These are phyloP conservation scores for Drosophila emarginata DNA, from an alignment of 2,888 invertebrate genomes.

Conservation along the genomic window DNA sequence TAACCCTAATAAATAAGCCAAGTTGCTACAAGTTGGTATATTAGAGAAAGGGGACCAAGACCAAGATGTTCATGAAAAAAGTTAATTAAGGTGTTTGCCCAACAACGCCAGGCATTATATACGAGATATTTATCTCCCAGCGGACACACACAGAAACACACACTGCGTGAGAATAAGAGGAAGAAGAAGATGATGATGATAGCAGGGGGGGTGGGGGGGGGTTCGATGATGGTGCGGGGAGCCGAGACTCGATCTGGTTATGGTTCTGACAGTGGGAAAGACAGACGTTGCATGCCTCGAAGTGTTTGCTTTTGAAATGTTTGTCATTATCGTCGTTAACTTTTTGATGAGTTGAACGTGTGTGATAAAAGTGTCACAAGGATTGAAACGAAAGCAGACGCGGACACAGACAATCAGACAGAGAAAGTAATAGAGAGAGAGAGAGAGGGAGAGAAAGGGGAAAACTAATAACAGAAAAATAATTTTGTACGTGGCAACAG, in stretches of 20 bases:
- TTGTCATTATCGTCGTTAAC: conserved; percentile 77
- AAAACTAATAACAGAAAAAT: conserved; percentile 44
- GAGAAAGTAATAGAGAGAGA: too few relatives aligned
- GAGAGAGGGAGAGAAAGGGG: neutral
- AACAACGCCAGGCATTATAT: conserved; percentile 64
- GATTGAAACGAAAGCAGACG: conserved; percentile 46
- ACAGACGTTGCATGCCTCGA: conserved; percentile 36
- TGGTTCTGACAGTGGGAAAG: too few relatives aligned
- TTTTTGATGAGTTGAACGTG: conserved; percentile 76
- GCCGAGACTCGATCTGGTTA: conserved; percentile 12
- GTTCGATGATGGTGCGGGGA: neutral
- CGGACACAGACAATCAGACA: neutral
- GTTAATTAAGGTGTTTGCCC: conserved; percentile 77
- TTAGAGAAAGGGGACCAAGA: conserved; percentile 17
- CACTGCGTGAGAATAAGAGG: neutral
- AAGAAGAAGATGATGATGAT: too few relatives aligned
- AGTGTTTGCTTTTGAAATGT: conserved; percentile 75
- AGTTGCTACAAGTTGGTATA: conserved; percentile 53
- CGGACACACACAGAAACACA: conserved; percentile 43
- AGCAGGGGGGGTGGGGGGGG: too few relatives aligned
- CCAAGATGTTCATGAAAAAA: conserved; percentile 62
- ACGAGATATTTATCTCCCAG: conserved; percentile 70
- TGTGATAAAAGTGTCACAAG: conserved; percentile 75
- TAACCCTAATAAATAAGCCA: conserved; percentile 77
- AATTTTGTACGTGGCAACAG: conserved; percentile 53